phyloP scores from a whole-genome alignment of 2,113 vertebrate species.

The Labeo catla region DNA sequence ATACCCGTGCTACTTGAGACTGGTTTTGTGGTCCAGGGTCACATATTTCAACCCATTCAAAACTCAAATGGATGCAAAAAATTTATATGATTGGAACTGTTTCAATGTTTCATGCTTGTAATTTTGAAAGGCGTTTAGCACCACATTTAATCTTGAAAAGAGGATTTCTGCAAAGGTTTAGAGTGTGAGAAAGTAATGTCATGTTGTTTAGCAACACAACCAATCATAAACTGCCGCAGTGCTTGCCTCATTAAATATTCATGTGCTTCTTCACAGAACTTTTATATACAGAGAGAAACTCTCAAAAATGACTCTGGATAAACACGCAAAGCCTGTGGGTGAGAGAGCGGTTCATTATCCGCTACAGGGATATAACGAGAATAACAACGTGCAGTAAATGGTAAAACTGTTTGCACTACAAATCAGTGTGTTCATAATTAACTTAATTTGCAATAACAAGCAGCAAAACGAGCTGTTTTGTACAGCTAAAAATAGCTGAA shows the following conservation, averaged over 20 bases:
- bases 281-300: neutral
- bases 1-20: no score
- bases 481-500: no score
- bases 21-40: neutral
- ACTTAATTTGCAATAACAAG: no score
- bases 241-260: conserved; percentile 1
- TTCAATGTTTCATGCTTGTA: neutral
- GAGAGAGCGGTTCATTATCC: no score
- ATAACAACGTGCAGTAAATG: no score
- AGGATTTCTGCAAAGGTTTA: neutral
- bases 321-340: neutral
- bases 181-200: neutral
- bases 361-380: no score
- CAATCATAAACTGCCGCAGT: neutral
- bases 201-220: neutral
- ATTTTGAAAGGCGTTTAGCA: neutral
- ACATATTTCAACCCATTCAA: neutral
- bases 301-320: neutral
- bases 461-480: no score
- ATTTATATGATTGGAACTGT: neutral
- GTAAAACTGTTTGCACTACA: no score
- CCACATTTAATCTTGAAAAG: neutral
- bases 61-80: neutral
- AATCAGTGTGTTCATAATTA: no score
- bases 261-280: neutral